Percentiles rank a stretch among this genome's conserved stretches.
Evolutionary conservation across 92 coral and sea anemone genomes (phyloP).

Genomic region (Epizoanthus ramosus): DNA sequence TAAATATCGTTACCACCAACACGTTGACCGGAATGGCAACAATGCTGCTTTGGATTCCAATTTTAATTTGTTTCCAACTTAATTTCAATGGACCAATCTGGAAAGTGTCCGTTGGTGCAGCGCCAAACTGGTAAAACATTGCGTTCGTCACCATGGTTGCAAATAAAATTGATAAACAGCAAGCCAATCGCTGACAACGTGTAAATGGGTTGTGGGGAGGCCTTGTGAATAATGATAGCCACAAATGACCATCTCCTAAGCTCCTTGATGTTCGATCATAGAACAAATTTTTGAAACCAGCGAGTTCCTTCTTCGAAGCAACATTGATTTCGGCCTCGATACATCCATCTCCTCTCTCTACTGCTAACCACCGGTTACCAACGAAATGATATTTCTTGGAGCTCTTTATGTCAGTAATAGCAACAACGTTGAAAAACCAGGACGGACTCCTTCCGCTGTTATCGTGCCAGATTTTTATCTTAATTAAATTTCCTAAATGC

Average conservation of each 20-base stretch:
- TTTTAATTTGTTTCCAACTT: slow-evolving; percentile 85
- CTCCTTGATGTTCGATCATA: slow-evolving; percentile 72
- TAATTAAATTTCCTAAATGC: slow-evolving; percentile 61
- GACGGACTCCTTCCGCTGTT: slow-evolving; percentile 78
- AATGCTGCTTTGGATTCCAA: slow-evolving; percentile 89
- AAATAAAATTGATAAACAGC: slow-evolving; percentile 80
- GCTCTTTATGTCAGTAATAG: slow-evolving; percentile 57
- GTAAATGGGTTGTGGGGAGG: slow-evolving; percentile 90
- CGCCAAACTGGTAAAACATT: slow-evolving; percentile 88
- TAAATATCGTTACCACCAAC: slow-evolving; percentile 78
- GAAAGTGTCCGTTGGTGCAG: slow-evolving; percentile 73
- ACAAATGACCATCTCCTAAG: slow-evolving; percentile 82
- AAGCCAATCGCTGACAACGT: slow-evolving; percentile 78
- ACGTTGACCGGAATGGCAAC: slow-evolving; percentile 89
- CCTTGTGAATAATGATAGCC: slow-evolving; percentile 82
- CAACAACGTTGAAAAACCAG: slow-evolving; percentile 79
- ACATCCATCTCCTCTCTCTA: slow-evolving; percentile 77
- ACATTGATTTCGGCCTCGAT: slow-evolving; percentile 66
- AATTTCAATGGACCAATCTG: slow-evolving; percentile 83
- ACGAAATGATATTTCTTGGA: slow-evolving; percentile 61
- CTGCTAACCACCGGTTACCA: slow-evolving; percentile 88
- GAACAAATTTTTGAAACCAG: slow-evolving; percentile 79
- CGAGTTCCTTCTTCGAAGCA: slow-evolving; percentile 71
- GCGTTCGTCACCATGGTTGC: slow-evolving; percentile 93
- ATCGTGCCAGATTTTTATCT: slow-evolving; percentile 84